A percentile compares a stretch with the other conserved stretches of the same genome.
Evolutionary conservation across 2,797 vertebrate genomes (phyloP).

Genomic region (Ficedula albicollis): DNA sequence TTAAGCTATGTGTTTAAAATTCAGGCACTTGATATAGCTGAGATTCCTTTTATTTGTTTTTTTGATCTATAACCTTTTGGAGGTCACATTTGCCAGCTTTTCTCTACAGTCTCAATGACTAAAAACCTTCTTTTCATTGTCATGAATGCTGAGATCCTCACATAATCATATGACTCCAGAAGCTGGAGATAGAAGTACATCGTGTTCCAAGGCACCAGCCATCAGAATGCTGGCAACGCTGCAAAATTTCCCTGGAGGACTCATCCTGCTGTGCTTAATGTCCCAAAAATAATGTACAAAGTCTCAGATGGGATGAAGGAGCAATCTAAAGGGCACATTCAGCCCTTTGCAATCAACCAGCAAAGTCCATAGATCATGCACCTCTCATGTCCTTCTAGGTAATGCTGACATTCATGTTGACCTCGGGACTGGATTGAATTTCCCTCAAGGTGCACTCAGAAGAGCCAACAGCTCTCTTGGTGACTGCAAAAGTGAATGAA

Average conservation of each 20-base stretch:
- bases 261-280: conserved; percentile 6
- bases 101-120: not conserved
- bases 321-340: conserved; percentile 31
- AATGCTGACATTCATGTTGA: not conserved
- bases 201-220: not conserved
- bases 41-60: not conserved
- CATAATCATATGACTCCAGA: conserved; percentile 2
- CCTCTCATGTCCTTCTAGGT: not conserved
- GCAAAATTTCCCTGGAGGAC: not conserved
- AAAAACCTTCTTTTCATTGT: not conserved
- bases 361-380: not conserved
- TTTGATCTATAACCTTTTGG: not conserved
- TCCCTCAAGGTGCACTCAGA: not conserved
- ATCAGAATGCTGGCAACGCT: not conserved
- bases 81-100: conserved; percentile 19
- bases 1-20: not conserved
- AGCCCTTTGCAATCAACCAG: not conserved
- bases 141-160: conserved; percentile 24
- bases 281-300: conserved; percentile 27
- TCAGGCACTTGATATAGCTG: not conserved
- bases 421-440: not conserved
- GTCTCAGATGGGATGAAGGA: not conserved
- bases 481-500: not conserved
- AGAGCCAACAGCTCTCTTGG: not conserved
- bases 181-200: not conserved